Base-by-base conservation (phyloP, 2,888 invertebrate genomes). In the Sphaerophoria taeniata region DNA sequence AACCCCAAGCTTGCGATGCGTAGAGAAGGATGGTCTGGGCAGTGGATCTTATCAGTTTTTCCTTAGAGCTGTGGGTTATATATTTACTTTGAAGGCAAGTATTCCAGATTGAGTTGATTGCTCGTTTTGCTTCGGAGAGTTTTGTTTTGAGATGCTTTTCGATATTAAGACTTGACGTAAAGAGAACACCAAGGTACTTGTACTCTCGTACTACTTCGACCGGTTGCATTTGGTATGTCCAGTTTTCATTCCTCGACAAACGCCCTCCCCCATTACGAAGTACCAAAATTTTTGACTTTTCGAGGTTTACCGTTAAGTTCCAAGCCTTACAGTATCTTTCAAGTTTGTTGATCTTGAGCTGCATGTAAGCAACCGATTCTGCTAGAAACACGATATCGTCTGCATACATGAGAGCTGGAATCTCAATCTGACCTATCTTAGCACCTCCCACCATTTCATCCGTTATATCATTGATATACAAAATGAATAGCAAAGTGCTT, bases 381-480 rank as follows among this genome's bases (percentile, higher is more conserved):
- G 55, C 11, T n/a, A 69, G 43, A 9, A 69, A 55, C 9, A 43
- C 53, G 6, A 55, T 69, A 69, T 55, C 55, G 43, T 55, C 43
- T 0, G 34, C 63, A 9, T 34, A 47, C n/a, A 49, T 36, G 3
- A 33, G n/a, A n/a, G 5, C 33, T 12, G n/a, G 34, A 6, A 34
- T 47, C 6, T 4, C 14, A 14, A 24, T 24, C 51, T 24, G 24
- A 24, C 7, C 14, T 12, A 55, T 55, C 12, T 55, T n/a, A 12
- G 34, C 33, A 12, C 34, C 34, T 12, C n/a, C 55, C 12, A 4
- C n/a, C 11, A 34, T 55, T 6, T 55, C 55, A 6, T 55, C 6
- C 33, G n/a, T 16, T 24, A 53, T 33, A 24, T 53, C 53, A 53
- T 53, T 53, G 53, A 33, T 33, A 14, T 31, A 53, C 12, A 53